A percentile compares a stretch with the other conserved stretches of the same genome.
These are phyloP conservation scores for Acanthochromis polyacanthus DNA, from an alignment of 2,113 vertebrate species.

Conservation along the genomic window DNA sequence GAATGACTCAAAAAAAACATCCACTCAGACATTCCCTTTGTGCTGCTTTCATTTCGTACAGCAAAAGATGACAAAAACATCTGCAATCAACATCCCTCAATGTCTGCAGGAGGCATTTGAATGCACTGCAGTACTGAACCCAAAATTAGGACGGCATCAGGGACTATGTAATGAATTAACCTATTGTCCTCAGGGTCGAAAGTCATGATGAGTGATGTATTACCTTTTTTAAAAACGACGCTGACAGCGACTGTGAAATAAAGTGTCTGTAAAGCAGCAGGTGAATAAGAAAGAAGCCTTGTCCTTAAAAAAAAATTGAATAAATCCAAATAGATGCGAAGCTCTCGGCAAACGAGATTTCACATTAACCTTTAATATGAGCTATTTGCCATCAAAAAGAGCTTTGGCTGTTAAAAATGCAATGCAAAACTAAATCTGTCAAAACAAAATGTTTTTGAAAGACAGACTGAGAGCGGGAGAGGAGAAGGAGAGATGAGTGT, in stretches of 20 bases:
- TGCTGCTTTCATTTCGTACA: not conserved
- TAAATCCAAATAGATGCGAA: slow-evolving; percentile 17
- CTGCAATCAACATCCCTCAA: not conserved
- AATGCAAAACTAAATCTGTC: slow-evolving; percentile 17
- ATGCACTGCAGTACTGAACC: not conserved
- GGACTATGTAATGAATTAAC: slow-evolving; percentile 41
- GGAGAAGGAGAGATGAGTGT: not conserved
- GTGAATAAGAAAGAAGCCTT: slow-evolving; percentile 31
- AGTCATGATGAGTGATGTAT: slow-evolving; percentile 36
- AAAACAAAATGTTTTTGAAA: slow-evolving; percentile 18
- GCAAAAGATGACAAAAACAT: not conserved
- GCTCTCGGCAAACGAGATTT: not conserved
- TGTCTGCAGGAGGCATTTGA: not conserved
- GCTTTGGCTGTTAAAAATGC: slow-evolving; percentile 10
- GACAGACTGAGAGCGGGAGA: not conserved
- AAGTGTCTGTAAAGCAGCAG: slow-evolving; percentile 8
- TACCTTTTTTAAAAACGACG: slow-evolving; percentile 39
- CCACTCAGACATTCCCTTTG: not conserved
- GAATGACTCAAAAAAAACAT: not conserved
- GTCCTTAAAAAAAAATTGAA: slow-evolving; percentile 35
- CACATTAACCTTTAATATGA: slow-evolving; percentile 43
- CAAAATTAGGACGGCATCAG: slow-evolving; percentile 8
- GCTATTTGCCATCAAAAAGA: slow-evolving; percentile 25
- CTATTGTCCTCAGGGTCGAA: slow-evolving; percentile 6
- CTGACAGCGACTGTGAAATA: slow-evolving; percentile 7